A percentile compares a stretch with the other conserved stretches of the same genome.
Evolutionary conservation across 2,797 vertebrate species (phyloP).

Genomic region (Coluber constrictor): DNA sequence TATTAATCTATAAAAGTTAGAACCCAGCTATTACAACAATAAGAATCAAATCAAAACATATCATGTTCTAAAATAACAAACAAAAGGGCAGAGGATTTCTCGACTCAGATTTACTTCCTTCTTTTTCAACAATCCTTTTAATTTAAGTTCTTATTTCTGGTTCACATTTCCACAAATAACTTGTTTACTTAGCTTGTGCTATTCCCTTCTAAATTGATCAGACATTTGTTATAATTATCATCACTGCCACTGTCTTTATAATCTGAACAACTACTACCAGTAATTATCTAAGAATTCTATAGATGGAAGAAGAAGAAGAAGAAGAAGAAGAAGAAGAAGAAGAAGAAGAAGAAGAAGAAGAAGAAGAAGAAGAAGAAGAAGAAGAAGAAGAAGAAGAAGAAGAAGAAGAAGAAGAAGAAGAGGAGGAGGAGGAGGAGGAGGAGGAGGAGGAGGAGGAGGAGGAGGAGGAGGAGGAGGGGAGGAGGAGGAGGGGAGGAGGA

Average conservation of each 20-base stretch:
- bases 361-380: too few species aligned
- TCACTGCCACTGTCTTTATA: not conserved
- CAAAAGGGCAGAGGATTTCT: not conserved
- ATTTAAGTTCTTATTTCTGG: not conserved
- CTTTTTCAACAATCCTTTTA: not conserved
- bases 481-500: too few species aligned
- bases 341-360: too few species aligned
- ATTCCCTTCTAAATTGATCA: not conserved
- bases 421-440: too few species aligned
- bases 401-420: too few species aligned
- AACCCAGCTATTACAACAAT: not conserved
- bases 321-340: too few species aligned
- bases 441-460: too few species aligned
- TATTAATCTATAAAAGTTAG: not conserved
- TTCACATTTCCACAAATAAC: not conserved
- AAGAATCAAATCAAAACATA: not conserved
- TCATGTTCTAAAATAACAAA: not conserved
- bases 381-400: too few species aligned
- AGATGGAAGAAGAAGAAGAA: not conserved
- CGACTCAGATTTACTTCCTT: not conserved
- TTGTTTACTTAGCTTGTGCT: not conserved
- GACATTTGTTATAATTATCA: not conserved
- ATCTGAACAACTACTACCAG: not conserved
- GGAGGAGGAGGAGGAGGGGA: too few species aligned
- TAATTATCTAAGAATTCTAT: not conserved